Base-by-base conservation (phyloP, 2,888 invertebrate genomes). In the Therioaphis trifolii region DNA sequence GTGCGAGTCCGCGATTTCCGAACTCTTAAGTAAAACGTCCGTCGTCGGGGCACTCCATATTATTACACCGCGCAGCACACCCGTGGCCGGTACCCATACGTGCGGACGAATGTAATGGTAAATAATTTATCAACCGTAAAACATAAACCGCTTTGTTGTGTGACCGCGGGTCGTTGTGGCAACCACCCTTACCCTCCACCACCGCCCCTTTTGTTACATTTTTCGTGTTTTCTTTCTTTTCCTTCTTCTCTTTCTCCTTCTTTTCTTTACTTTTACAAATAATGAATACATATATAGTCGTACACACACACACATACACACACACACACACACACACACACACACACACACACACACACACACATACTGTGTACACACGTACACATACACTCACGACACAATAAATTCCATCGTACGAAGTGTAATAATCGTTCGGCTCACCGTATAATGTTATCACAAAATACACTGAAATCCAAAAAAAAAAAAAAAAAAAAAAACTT, bases 151-250 rank as follows among this genome's bases (percentile, higher is more conserved):
- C 49, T 61, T 82, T 82, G 82, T 82, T 58, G 66, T 78, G 82
- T 35, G 12, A 80, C 55, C 63, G n/a, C 63, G 61, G 49, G 82
- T 82, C 63, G 82, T 82, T 63, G 82, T 82, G 72, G 82, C 46
- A 82, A 82, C 80, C 40, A 14, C 12, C 7, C 66, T 15, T 3
- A 15, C 15, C 46, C 2, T 12, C 46, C 18, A 4, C 18, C n/a
- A 82, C 71, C 24, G 18, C 7, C 12, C 9, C 49, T 49, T 71
- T 71, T 1, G 49, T 49, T 49, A n/a, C n/a, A n/a, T n/a, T n/a
- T n/a, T n/a, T n/a, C 66, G 18, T 52, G 15, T 43, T 69, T 24
- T 43, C 12, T 43, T 12, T 12, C 3, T 21, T 69, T 29, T 35
- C 35, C 24, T 69, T 63, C 11, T 63, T 63, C 14, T 15, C 29